Base-by-base conservation (phyloP, 2,113 vertebrate genomes). In the Polyodon spathula region DNA sequence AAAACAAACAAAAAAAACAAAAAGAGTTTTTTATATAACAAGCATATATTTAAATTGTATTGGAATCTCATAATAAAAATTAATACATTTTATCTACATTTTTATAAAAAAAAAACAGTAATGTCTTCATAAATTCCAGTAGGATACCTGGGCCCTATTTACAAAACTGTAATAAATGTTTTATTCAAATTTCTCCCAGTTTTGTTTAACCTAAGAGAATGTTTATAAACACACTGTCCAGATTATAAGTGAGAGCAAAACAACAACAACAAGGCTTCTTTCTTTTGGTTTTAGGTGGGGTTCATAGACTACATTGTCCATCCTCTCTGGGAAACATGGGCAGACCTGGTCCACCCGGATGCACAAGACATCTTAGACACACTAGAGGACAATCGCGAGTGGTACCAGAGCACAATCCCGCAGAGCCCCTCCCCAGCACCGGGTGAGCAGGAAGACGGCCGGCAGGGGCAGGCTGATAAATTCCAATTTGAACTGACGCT, bases 371-470 rank as follows among this genome's bases (percentile, higher is more conserved):
- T 98, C 76, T 79, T 99, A 76, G 95, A 98, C 84, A 97, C 91
- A 7, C 78, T 99, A 78, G 94, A 99, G 76, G 95, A 99, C 85
- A 99, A 99, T 83, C 87, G 96, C 72, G 96, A 99, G 77, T 99
- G 94, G 94, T 99, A 99, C 81, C 95, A 98, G 88, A 97, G 95
- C 92, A 99, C 94, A 89, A 99, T 99, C 73, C 96, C 96, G 65
- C 93, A 97, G 72, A 99, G 96, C 80, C 96, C 96, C 5, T 97
- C 94, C 57, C 96, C 95, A 14, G 81, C 89, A 0, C 84, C 92
- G 40, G 95, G 94, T 48, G 92, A 95, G 58, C 85, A 86, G n/a
- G 88, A 93, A 60, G 94, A 95, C 12, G 85, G 91, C 64, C 89
- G 88, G 40, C 89, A 89, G 64, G 88, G 91, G 8, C 91, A 90